Base-by-base conservation (phyloP, 2,113 vertebrate species). In the Scatophagus argus region DNA sequence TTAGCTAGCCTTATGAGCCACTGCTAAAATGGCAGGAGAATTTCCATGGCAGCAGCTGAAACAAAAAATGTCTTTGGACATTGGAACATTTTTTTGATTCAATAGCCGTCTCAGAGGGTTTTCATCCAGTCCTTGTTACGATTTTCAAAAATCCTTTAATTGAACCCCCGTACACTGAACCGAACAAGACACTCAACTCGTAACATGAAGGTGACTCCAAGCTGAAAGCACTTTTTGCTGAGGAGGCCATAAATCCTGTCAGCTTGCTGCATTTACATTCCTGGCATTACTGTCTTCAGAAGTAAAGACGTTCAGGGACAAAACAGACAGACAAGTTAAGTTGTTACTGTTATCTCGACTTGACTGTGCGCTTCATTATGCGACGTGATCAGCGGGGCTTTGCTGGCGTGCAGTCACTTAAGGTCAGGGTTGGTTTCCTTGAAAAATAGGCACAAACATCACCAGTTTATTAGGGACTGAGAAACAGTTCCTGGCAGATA, bases 261-360 rank as follows among this genome's bases (percentile, higher is more conserved):
- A 21, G 62, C 67, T 21, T 51, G 51, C 82, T 72, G 29, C 27
- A 19, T 87, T 88, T 84, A 92, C 87, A 91, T 89, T 92, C 84
- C 87, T 79, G 60, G 64, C 88, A 60, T 88, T 62, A 60, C 86
- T 46, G 58, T 75, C 64, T 60, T 38, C 60, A 29, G 64, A 68
- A 71, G 55, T 0, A 16, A n/a, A 71, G 67, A 32, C 58, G 14
- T 75, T 74, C 44, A 70, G 49, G 46, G 84, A 74, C 29, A 66
- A 36, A 38, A 34, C 46, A 74, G 63, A 69, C n/a, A 76, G 19
- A 39, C 43, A 31, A 17, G 38, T 47, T 31, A 43, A 36, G n/a
- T 41, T 39, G n/a, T 41, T 39, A 80, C n/a, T 56, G 56, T 60
- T 39, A 31, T 46, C 56, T 55, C 34, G 23, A 76, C 65, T 68